Evolutionary conservation across 1,140 invertebrate genomes (phyloP).

Genomic region (Cydia pomonella): DNA sequence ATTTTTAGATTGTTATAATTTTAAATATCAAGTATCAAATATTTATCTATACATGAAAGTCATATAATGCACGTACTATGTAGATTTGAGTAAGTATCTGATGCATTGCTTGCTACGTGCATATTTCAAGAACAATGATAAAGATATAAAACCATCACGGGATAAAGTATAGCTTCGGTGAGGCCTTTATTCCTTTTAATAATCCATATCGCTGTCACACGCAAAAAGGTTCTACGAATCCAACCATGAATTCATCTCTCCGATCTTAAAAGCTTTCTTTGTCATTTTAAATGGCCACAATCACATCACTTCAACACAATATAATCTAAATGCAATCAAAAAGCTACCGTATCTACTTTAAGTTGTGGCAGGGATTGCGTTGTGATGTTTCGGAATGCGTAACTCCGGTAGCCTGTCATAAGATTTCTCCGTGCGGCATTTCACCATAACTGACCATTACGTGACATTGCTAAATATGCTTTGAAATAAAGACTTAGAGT

Average conservation of each 20-base stretch:
- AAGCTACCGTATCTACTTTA: not conserved
- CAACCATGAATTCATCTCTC: constrained; percentile 23
- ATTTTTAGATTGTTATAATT: not conserved
- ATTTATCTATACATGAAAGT: constrained; percentile 15
- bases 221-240: constrained; percentile 30
- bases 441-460: constrained; percentile 24
- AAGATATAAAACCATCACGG: constrained; percentile 29
- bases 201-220: constrained; percentile 27
- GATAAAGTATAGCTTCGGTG: constrained; percentile 24
- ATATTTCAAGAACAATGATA: constrained; percentile 34
- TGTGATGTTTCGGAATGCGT: constrained; percentile 36
- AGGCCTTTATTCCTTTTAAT: constrained; percentile 5
- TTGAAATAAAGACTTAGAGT: not conserved
- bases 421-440: constrained; percentile 29
- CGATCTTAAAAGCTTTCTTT: constrained; percentile 28
- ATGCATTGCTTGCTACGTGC: constrained; percentile 27
- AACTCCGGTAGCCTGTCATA: constrained; percentile 47
- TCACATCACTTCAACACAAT: constrained; percentile 12
- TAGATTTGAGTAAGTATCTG: constrained; percentile 31
- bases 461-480: constrained; percentile 36
- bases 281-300: constrained; percentile 21
- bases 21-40: constrained; percentile 25
- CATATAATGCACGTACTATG: constrained; percentile 29
- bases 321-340: constrained; percentile 6
- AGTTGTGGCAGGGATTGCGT: not conserved